These are phyloP conservation scores for Nematopogon swammerdamellus DNA, from an alignment of 2,888 invertebrate genomes.

Conservation along the genomic window DNA sequence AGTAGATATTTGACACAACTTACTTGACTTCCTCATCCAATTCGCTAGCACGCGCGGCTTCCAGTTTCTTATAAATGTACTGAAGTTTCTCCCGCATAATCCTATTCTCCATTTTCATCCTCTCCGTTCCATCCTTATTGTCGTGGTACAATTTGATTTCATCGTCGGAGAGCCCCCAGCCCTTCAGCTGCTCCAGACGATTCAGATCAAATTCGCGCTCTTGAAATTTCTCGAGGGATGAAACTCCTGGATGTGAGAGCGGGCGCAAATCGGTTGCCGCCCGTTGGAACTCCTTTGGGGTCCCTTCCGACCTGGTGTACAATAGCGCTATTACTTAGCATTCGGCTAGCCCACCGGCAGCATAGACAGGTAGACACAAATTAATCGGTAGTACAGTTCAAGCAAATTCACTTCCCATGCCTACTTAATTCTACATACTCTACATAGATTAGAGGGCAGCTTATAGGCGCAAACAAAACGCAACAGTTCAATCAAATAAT, in stretches of 20 bases:
- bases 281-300: slow-evolving; percentile 38
- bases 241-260: slow-evolving; percentile 38
- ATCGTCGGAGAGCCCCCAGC: slow-evolving; percentile 39
- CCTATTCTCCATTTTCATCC: slow-evolving; percentile 30
- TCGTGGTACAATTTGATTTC: slow-evolving; percentile 50
- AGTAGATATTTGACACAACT: too few species aligned
- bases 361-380: too few species aligned
- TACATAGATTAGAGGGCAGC: too few species aligned
- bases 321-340: too few species aligned
- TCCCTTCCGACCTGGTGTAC: slow-evolving; percentile 24
- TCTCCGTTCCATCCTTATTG: slow-evolving; percentile 30
- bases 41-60: background rate
- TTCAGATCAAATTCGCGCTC: slow-evolving; percentile 31
- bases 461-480: too few species aligned
- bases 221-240: slow-evolving; percentile 37
- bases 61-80: background rate
- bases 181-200: slow-evolving; percentile 40
- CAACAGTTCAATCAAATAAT: too few species aligned
- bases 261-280: slow-evolving; percentile 38
- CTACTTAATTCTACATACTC: too few species aligned
- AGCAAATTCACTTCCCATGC: too few species aligned
- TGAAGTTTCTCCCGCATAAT: slow-evolving; percentile 7
- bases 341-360: too few species aligned
- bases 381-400: too few species aligned
- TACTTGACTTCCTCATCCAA: background rate